These are phyloP conservation scores for Ceriagrion tenellum DNA, from an alignment of 2,888 invertebrate species.

Conservation along the genomic window DNA sequence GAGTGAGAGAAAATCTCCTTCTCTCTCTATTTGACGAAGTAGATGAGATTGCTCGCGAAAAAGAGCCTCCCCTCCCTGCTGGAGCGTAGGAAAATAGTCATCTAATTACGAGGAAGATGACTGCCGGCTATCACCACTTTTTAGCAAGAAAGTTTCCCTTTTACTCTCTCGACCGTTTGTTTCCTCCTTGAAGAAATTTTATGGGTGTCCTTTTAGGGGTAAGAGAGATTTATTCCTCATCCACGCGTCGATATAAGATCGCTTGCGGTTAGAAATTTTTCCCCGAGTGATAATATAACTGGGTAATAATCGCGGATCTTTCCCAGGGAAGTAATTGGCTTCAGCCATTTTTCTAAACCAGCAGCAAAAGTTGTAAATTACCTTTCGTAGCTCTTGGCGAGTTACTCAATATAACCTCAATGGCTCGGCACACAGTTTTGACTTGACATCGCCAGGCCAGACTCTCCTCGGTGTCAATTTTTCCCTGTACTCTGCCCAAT, in stretches of 20 bases:
- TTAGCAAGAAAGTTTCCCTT: not conserved
- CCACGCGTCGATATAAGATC: not conserved
- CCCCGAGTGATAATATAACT: not conserved
- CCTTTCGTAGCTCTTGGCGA: too few species aligned
- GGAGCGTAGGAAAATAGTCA: not conserved
- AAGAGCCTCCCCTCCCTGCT: not conserved
- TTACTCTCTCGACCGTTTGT: not conserved
- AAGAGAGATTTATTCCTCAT: not conserved
- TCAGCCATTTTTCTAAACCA: not conserved
- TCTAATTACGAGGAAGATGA: conserved; percentile 9
- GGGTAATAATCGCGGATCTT: not conserved
- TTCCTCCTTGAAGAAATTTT: not conserved
- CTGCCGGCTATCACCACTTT: not conserved
- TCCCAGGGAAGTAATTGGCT: not conserved
- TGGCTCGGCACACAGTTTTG: too few species aligned
- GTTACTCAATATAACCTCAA: too few species aligned
- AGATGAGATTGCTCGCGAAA: not conserved
- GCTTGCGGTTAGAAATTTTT: not conserved
- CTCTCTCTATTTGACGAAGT: not conserved
- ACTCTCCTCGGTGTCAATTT: too few species aligned
- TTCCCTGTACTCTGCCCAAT: too few species aligned
- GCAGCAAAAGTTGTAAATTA: too few species aligned
- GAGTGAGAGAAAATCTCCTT: not conserved
- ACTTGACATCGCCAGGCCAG: too few species aligned
- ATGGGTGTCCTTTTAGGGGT: not conserved